phyloP scores from a whole-genome alignment of 2,797 vertebrate genomes.

The Phaenicophaeus curvirostris region DNA sequence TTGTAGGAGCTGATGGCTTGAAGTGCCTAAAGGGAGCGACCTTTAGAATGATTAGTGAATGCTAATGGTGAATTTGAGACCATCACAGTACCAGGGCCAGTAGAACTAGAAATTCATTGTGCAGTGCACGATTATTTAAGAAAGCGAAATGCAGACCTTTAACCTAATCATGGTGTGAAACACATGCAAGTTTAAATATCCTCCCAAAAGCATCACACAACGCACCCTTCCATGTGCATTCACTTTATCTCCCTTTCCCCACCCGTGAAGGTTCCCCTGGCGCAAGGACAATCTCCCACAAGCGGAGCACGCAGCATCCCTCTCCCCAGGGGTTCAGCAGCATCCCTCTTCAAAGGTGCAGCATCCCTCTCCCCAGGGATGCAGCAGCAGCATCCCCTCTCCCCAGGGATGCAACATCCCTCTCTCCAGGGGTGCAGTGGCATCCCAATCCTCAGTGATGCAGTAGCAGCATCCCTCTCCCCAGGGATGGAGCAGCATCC shows the following conservation, averaged over 20 bases:
- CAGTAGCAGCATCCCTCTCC: too few species aligned
- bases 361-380: too few species aligned
- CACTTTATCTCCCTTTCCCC: background rate
- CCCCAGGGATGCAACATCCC: too few species aligned
- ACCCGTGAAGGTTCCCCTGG: background rate
- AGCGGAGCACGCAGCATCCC: background rate
- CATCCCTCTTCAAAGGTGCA: too few species aligned
- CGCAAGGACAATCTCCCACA: background rate
- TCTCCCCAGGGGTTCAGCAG: too few species aligned
- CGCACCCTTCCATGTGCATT: background rate
- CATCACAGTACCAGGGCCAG: background rate
- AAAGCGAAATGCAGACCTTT: background rate
- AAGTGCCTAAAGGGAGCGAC: background rate
- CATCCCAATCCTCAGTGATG: too few species aligned
- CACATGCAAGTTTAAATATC: background rate
- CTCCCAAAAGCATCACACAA: background rate
- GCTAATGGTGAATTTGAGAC: background rate
- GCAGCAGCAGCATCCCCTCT: too few species aligned
- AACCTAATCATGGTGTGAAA: background rate
- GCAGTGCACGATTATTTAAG: fast-evolving
- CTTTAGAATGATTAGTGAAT: background rate
- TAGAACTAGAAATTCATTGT: background rate
- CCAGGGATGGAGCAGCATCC: too few species aligned
- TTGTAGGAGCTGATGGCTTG: background rate
- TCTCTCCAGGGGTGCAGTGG: too few species aligned